phyloP scores from a whole-genome alignment of 1,140 invertebrate species.

The Atta cephalotes region DNA sequence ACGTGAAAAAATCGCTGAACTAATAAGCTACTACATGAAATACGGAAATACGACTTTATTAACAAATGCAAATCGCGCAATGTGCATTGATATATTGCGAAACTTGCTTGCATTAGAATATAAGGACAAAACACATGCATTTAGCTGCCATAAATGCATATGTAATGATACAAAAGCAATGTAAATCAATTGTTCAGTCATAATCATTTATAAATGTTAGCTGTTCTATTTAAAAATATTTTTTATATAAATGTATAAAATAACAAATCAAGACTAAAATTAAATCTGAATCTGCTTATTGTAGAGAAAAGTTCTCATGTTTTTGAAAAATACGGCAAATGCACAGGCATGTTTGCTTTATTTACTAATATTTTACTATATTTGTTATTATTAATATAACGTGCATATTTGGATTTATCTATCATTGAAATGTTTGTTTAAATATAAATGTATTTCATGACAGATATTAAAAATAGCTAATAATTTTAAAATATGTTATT shows the following conservation, averaged over 20 bases:
- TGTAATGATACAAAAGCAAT: background rate
- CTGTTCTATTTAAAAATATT: background rate
- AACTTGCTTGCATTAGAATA: background rate
- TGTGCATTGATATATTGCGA: background rate
- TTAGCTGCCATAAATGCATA: background rate
- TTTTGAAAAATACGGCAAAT: background rate
- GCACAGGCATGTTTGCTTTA: background rate
- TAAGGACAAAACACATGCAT: background rate
- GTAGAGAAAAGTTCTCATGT: background rate
- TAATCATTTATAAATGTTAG: too few relatives aligned
- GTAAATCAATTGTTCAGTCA: background rate
- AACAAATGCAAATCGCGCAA: conserved; percentile 9
- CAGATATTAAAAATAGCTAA: background rate
- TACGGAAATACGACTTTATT: conserved; percentile 15
- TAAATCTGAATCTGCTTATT: background rate
- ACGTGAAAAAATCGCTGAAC: conserved; percentile 3
- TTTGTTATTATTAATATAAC: background rate
- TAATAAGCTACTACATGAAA: conserved; percentile 14
- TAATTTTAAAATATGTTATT: background rate
- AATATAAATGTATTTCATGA: background rate
- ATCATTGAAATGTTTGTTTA: background rate
- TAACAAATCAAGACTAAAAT: background rate
- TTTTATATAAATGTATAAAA: background rate
- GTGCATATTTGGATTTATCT: conserved; percentile 11
- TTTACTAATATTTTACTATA: background rate